Conservation (phyloP, 2,797 vertebrate species). For the Pyrocephalus nanus region DNA sequence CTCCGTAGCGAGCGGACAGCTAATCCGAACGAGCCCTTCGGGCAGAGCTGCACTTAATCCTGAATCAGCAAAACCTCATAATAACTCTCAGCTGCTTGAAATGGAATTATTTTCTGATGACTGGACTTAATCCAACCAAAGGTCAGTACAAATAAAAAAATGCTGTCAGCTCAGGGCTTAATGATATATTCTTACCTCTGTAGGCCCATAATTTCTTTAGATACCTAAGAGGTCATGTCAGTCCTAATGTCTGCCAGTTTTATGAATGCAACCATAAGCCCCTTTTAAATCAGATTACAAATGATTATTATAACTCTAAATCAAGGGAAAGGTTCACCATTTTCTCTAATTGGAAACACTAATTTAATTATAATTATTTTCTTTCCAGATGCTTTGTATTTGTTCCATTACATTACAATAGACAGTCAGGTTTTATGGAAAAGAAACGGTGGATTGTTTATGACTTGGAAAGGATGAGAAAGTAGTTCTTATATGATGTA, state of each 20-base stretch:
- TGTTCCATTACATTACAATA: conserved; percentile 65
- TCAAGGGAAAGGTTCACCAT: conserved; percentile 26
- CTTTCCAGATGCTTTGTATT: conserved; percentile 69
- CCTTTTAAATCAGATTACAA: conserved; percentile 69
- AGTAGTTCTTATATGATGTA: conserved; percentile 53
- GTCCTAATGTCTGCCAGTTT: conserved; percentile 69
- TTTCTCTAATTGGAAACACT: conserved; percentile 73
- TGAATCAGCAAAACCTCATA: conserved; percentile 70
- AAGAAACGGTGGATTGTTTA: conserved; percentile 70
- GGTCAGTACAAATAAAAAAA: conserved; percentile 56
- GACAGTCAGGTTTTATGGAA: conserved; percentile 50
- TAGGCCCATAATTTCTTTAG: conserved; percentile 65
- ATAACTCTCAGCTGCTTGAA: conserved; percentile 72
- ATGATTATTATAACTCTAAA: conserved; percentile 66
- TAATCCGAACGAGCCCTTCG: conserved; percentile 33
- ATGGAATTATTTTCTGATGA: conserved; percentile 75
- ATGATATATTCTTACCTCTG: conserved; percentile 63
- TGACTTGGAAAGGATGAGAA: conserved; percentile 57
- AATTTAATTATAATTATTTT: conserved; percentile 69
- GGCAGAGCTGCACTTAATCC: conserved; percentile 61
- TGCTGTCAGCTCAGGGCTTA: conserved; percentile 56
- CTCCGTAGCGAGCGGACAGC: neutral
- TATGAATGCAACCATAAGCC: conserved; percentile 66
- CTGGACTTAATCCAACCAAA: conserved; percentile 68
- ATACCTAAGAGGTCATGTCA: conserved; percentile 71